A percentile compares a stretch with the other conserved stretches of the same genome.
Conservation (phyloP, 1,140 invertebrate genomes). For the Papilio glaucus region DNA sequence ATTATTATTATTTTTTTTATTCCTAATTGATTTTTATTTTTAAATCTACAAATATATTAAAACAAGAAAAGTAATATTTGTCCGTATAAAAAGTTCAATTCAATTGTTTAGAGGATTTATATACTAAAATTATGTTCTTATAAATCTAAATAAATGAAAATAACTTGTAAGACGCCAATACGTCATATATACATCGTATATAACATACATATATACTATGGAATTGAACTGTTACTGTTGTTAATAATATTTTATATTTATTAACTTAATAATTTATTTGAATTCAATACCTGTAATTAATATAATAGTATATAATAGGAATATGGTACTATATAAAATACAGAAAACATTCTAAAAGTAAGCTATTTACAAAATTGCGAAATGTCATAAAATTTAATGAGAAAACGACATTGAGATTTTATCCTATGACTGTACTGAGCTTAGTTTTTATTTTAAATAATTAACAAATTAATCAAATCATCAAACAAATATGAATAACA, state of each 20-base stretch:
- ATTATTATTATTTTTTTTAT: too few relatives aligned
- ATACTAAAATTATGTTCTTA: too few relatives aligned
- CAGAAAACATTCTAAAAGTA: background rate
- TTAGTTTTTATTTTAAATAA: background rate
- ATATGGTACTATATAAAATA: conserved; percentile 10
- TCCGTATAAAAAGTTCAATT: too few relatives aligned
- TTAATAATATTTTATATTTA: background rate
- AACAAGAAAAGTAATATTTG: too few relatives aligned
- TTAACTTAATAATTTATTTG: too few relatives aligned
- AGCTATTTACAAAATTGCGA: conserved; percentile 15
- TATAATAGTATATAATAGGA: background rate
- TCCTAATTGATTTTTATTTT: too few relatives aligned
- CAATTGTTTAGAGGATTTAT: too few relatives aligned
- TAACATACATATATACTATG: background rate
- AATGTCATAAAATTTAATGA: conserved; percentile 10
- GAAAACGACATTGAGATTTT: conserved; percentile 13
- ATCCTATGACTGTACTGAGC: background rate
- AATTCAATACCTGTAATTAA: background rate
- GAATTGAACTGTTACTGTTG: background rate
- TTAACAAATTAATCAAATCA: background rate
- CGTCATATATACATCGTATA: too few relatives aligned
- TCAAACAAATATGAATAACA: background rate
- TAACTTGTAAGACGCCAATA: too few relatives aligned
- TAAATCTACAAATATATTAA: too few relatives aligned
- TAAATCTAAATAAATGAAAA: too few relatives aligned